These are phyloP conservation scores for Artibeus jamaicensis DNA, from an alignment of 2,797 vertebrate species.

Conservation along the genomic window DNA sequence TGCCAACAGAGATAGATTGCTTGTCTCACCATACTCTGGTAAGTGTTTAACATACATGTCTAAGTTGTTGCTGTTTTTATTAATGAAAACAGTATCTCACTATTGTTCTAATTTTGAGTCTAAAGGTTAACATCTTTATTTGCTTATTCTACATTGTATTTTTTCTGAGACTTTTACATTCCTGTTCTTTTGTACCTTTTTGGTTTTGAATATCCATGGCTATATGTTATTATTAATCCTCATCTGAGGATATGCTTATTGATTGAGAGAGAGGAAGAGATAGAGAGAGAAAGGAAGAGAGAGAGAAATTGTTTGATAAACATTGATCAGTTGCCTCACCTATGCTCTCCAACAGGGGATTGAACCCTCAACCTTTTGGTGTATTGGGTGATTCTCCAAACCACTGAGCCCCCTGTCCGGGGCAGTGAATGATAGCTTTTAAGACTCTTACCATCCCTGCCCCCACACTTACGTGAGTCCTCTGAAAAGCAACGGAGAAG, in stretches of 20 bases:
- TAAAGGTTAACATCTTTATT: background rate
- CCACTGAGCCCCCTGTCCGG: too few species aligned
- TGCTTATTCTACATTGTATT: background rate
- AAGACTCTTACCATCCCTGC: background rate
- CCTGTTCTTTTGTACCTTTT: background rate
- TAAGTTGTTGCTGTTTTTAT: background rate
- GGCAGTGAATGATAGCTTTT: background rate
- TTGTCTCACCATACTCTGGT: background rate
- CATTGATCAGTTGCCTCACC: too few species aligned
- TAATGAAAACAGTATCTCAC: background rate
- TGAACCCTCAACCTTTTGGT: too few species aligned
- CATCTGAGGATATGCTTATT: too few species aligned
- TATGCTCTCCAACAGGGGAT: too few species aligned
- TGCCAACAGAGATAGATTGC: background rate
- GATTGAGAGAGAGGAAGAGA: too few species aligned
- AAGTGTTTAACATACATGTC: background rate
- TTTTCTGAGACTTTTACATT: slow-evolving; percentile 6
- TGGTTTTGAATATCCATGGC: background rate
- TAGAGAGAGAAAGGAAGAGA: too few species aligned
- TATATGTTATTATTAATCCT: background rate
- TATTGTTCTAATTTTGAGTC: background rate
- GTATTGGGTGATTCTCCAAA: too few species aligned
- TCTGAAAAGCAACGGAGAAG: background rate
- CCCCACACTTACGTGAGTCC: background rate
- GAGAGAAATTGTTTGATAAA: too few species aligned